These are phyloP conservation scores for Olivierus martensii DNA, from an alignment of 1,140 invertebrate genomes.

Conservation along the genomic window DNA sequence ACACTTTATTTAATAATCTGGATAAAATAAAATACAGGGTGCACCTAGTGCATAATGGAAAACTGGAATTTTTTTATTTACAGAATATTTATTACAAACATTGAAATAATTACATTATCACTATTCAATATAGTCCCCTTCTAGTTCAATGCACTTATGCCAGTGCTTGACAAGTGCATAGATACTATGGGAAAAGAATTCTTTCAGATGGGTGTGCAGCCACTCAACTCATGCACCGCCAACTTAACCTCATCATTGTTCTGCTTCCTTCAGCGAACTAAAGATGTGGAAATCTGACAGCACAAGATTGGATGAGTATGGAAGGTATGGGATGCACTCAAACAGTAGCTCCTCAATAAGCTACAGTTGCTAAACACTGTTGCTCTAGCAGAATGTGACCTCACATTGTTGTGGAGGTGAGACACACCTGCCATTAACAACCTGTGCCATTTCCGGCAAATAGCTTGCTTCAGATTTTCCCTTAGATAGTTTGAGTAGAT, in stretches of 20 bases:
- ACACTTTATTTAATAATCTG: no score
- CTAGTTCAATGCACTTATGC: slow-evolving; percentile 1
- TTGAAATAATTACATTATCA: slow-evolving; percentile 2
- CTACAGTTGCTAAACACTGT: neutral
- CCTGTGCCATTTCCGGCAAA: neutral
- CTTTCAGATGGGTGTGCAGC: neutral
- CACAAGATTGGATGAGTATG: neutral
- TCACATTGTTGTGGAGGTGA: neutral
- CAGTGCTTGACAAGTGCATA: neutral
- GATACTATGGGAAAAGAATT: neutral
- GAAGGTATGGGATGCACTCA: neutral
- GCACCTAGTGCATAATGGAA: no score
- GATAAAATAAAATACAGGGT: no score
- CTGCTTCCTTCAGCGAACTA: neutral
- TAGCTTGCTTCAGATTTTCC: neutral
- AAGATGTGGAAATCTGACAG: neutral
- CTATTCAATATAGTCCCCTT: slow-evolving; percentile 4
- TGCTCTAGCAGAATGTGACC: neutral
- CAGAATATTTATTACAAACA: neutral
- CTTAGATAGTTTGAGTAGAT: neutral
- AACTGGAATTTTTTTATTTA: neutral
- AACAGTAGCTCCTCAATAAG: neutral
- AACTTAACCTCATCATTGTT: neutral
- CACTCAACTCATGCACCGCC: neutral
- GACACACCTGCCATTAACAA: neutral